Evolutionary conservation across 2,888 invertebrate species (phyloP).

Genomic region (Caenorhabditis wallacei): DNA sequence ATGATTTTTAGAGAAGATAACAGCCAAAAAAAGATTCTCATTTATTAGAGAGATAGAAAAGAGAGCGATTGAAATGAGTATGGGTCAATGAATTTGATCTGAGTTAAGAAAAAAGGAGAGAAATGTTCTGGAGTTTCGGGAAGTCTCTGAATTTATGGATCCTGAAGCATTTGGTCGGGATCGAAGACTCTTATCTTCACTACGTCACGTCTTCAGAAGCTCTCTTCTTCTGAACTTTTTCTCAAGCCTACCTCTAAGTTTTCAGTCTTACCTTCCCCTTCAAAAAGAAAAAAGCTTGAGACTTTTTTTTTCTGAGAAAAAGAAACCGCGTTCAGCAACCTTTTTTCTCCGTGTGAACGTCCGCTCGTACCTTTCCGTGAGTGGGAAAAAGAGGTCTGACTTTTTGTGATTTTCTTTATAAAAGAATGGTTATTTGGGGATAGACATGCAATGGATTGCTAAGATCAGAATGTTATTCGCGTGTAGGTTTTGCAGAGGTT

Average conservation of each 20-base stretch:
- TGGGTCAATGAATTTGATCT: conserved; percentile 27
- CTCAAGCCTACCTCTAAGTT: background rate
- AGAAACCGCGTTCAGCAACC: background rate
- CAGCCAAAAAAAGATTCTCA: background rate
- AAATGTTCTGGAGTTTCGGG: background rate
- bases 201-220: background rate
- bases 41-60: no score
- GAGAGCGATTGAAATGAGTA: background rate
- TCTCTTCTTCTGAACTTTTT: background rate
- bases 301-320: conserved; percentile 19
- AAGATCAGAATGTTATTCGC: no score
- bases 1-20: conserved; percentile 23
- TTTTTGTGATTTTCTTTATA: no score
- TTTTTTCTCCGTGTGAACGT: conserved; percentile 15
- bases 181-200: no score
- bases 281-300: background rate
- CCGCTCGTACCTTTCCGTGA: conserved; percentile 19
- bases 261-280: background rate
- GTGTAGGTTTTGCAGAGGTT: no score
- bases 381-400: conserved; percentile 5
- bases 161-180: no score
- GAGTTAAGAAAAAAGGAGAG: background rate
- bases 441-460: no score
- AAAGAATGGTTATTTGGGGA: no score
- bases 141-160: background rate